A percentile compares a stretch with the other conserved stretches of the same genome.
phyloP scores from a whole-genome alignment of 2,113 vertebrate genomes.

The Lampris incognitus region DNA sequence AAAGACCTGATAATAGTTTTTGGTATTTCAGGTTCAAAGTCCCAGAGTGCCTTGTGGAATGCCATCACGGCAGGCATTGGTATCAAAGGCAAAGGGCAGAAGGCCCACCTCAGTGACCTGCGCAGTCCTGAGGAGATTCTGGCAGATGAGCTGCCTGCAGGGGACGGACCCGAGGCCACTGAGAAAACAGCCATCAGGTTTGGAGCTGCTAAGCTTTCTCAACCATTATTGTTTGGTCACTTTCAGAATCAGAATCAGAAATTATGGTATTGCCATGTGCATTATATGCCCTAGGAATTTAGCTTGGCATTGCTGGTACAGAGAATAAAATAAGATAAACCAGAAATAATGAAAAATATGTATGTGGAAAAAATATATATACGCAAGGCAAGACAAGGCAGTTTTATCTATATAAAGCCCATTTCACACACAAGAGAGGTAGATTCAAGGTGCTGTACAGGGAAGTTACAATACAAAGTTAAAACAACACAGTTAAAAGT shows the following conservation, averaged over 20 bases:
- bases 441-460: too few species aligned
- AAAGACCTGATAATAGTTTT: not conserved
- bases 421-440: too few species aligned
- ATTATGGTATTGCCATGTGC: too few species aligned
- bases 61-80: constrained; percentile 88
- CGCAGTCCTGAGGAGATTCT: constrained; percentile 92
- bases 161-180: constrained; percentile 89
- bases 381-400: too few species aligned
- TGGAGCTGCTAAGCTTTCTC: constrained; percentile 50
- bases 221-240: too few species aligned
- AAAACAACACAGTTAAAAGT: too few species aligned
- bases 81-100: constrained; percentile 84
- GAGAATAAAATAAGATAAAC: not conserved
- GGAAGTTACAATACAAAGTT: too few species aligned
- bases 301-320: not conserved
- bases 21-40: constrained; percentile 89
- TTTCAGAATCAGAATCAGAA: too few species aligned
- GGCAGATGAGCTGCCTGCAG: constrained; percentile 87
- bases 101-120: constrained; percentile 81
- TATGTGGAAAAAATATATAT: too few species aligned
- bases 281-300: too few species aligned
- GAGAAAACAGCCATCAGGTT: constrained; percentile 97
- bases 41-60: constrained; percentile 93
- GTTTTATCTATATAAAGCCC: too few species aligned
- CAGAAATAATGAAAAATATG: not conserved